Percentiles rank a stretch among this genome's conserved stretches.
phyloP scores from a whole-genome alignment of 1,140 invertebrate species.

The Radopholus similis region DNA sequence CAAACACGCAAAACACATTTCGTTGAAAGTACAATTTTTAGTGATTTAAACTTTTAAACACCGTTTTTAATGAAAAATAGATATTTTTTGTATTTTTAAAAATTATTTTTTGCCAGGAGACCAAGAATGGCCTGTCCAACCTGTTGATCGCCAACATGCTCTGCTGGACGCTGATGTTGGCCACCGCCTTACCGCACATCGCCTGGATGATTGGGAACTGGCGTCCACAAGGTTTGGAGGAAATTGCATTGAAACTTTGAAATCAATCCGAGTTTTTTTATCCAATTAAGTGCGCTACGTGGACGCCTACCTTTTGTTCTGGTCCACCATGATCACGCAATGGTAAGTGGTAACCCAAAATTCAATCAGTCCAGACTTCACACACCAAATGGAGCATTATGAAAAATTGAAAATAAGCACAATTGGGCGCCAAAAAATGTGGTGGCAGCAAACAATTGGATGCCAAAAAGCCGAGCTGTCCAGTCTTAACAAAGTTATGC shows the following conservation, averaged over 20 bases:
- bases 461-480: no score
- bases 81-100: background rate
- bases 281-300: background rate
- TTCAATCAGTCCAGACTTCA: no score
- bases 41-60: background rate
- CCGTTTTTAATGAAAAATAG: background rate
- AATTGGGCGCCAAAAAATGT: no score
- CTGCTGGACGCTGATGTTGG: background rate
- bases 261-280: background rate
- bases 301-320: background rate
- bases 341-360: background rate
- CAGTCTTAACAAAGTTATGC: no score
- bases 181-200: constrained; percentile 1
- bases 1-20: background rate
- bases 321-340: background rate
- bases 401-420: background rate
- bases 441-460: no score
- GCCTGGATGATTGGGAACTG: background rate
- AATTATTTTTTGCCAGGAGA: no score
- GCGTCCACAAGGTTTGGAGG: background rate
- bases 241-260: background rate
- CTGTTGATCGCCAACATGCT: background rate
- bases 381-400: no score
- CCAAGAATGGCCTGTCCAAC: background rate
- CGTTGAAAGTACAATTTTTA: background rate